phyloP scores from a whole-genome alignment of 2,113 vertebrate species.

The Candoia aspera region DNA sequence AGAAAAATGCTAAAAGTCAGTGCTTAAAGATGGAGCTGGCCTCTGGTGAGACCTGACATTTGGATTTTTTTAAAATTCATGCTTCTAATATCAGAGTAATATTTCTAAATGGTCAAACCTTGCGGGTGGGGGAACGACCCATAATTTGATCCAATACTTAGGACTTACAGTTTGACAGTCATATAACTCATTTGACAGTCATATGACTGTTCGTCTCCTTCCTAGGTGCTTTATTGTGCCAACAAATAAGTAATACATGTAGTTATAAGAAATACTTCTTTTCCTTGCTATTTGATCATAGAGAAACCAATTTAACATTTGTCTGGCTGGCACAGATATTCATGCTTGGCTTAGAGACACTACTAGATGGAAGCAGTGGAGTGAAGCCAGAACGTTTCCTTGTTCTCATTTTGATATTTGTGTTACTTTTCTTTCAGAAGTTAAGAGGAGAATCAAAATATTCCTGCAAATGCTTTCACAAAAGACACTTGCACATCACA shows the following conservation, averaged over 20 bases:
- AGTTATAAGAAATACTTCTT: neutral
- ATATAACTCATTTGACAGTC: neutral
- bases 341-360: neutral
- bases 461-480: neutral
- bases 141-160: neutral
- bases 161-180: neutral
- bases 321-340: neutral
- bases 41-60: conserved; percentile 5
- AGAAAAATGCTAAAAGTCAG: conserved; percentile 31
- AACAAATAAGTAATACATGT: neutral
- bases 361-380: neutral
- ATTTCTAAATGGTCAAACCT: conserved; percentile 1
- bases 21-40: neutral
- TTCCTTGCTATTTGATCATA: neutral
- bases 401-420: neutral
- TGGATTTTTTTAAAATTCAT: conserved; percentile 5
- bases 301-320: neutral
- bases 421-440: neutral
- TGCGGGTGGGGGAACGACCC: neutral
- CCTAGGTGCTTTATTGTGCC: neutral
- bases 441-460: neutral
- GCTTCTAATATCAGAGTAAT: neutral
- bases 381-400: neutral
- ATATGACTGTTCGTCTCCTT: neutral
- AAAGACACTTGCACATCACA: neutral